These are phyloP conservation scores for Bombus waltoni DNA, from an alignment of 1,140 invertebrate species.

Conservation along the genomic window DNA sequence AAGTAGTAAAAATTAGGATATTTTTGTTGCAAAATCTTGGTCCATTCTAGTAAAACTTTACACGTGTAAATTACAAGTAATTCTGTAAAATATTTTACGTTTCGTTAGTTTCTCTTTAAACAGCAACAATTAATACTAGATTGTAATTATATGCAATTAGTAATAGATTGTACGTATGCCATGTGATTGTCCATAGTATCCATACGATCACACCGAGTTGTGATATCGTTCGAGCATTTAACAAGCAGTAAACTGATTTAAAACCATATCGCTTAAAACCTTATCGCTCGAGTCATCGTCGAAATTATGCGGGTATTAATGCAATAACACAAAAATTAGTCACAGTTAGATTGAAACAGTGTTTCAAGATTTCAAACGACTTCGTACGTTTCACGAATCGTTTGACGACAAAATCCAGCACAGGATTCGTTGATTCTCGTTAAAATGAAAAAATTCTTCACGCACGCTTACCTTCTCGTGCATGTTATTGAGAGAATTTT, in stretches of 20 bases:
- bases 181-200: no score
- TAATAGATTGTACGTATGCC: no score
- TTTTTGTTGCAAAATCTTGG: no score
- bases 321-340: constrained; percentile 5
- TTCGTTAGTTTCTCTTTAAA: no score
- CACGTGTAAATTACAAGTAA: no score
- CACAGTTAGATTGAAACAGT: not conserved
- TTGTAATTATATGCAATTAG: no score
- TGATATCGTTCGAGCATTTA: no score
- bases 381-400: not conserved
- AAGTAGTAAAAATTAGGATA: no score
- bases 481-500: constrained; percentile 19
- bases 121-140: no score
- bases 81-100: no score
- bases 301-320: not conserved
- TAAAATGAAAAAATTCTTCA: not conserved
- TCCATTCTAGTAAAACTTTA: no score
- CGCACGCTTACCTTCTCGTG: constrained; percentile 23
- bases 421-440: not conserved
- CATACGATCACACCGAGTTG: no score
- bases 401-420: not conserved
- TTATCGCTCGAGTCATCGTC: not conserved
- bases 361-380: not conserved
- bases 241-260: not conserved
- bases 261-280: not conserved